Evolutionary conservation across 2,113 vertebrate genomes (phyloP).

Genomic region (Eptatretus burgeri): DNA sequence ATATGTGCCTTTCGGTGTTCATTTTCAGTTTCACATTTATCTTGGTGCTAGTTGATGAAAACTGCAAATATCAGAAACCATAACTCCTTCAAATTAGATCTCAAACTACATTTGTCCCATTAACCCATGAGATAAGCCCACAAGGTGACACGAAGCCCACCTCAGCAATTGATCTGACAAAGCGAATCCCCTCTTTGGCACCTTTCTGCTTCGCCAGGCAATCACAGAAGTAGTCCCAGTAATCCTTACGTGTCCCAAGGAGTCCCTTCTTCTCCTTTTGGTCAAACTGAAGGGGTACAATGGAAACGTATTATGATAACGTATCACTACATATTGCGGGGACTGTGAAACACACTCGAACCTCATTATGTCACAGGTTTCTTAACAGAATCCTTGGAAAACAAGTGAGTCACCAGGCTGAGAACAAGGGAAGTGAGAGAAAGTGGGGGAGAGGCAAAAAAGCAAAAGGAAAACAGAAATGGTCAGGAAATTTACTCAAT

Average conservation of each 20-base stretch:
- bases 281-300: not conserved
- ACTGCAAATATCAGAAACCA: no score
- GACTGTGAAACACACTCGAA: not conserved
- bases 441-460: not conserved
- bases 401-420: not conserved
- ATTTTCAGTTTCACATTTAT: no score
- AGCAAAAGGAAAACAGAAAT: no score
- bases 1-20: no score
- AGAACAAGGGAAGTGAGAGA: not conserved
- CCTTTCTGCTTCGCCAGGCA: slow-evolving; percentile 1
- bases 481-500: no score
- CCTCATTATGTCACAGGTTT: not conserved
- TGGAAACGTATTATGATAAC: not conserved
- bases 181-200: not conserved
- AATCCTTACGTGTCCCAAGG: not conserved
- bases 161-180: not conserved
- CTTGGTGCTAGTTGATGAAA: no score
- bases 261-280: not conserved
- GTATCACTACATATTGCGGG: not conserved
- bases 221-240: not conserved
- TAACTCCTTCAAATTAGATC: no score
- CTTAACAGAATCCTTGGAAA: not conserved
- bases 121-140: no score
- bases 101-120: no score
- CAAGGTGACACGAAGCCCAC: no score